Conservation (phyloP, 2,113 vertebrate genomes). For the Cyanistes caeruleus region DNA sequence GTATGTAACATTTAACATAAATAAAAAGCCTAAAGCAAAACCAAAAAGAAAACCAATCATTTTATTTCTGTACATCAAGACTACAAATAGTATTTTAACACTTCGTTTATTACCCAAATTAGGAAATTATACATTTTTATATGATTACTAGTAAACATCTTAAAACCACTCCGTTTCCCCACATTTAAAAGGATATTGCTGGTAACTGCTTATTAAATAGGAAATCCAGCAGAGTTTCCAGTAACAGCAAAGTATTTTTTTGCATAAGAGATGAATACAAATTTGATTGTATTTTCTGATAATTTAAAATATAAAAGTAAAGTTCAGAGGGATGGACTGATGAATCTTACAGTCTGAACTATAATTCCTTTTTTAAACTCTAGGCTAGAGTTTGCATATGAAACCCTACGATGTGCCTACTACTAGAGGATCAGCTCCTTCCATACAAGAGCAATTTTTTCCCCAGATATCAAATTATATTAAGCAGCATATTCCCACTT, state of each 20-base stretch:
- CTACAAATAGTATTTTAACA: conserved; percentile 81
- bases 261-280: conserved; percentile 55
- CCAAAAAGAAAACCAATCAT: conserved; percentile 67
- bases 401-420: conserved; percentile 41
- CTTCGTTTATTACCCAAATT: conserved; percentile 79
- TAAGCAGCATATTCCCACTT: conserved; percentile 23
- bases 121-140: conserved; percentile 82
- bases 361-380: neutral
- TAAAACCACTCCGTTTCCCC: conserved; percentile 68
- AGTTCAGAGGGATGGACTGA: conserved; percentile 20
- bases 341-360: neutral
- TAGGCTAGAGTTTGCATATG: neutral
- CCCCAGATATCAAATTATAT: neutral
- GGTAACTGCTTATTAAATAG: conserved; percentile 61
- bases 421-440: neutral
- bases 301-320: conserved; percentile 25
- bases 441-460: neutral
- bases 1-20: conserved; percentile 55
- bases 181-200: conserved; percentile 77
- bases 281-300: conserved; percentile 28
- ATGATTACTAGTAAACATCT: conserved; percentile 76
- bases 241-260: conserved; percentile 56
- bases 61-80: conserved; percentile 79
- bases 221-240: conserved; percentile 51
- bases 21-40: conserved; percentile 73